Evolutionary conservation across 2,797 vertebrate genomes (phyloP).

Genomic region (Phataginus tricuspis): DNA sequence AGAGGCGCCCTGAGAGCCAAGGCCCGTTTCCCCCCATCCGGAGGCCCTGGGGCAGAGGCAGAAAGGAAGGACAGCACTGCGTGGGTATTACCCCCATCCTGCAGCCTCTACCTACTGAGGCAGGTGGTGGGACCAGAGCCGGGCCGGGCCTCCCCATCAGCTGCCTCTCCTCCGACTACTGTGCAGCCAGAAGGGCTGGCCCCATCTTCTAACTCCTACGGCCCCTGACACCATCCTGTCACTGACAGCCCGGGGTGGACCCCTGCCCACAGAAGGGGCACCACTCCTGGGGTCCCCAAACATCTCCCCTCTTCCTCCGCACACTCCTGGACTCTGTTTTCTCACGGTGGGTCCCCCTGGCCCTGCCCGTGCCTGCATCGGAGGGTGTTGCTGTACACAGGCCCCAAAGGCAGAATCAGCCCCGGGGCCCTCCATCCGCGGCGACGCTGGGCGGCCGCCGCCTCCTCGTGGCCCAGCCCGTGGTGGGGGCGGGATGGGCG

Average conservation of each 20-base stretch:
- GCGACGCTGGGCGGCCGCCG: neutral
- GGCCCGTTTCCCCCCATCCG: neutral
- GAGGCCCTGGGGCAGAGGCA: neutral
- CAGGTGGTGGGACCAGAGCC: neutral
- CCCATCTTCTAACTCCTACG: neutral
- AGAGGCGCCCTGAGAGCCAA: neutral
- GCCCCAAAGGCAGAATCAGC: neutral
- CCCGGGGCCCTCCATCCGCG: neutral
- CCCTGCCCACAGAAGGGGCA: neutral
- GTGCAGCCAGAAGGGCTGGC: neutral
- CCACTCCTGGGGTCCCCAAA: neutral
- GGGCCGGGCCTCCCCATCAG: neutral
- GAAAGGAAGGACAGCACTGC: neutral
- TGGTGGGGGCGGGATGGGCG: rapidly evolving
- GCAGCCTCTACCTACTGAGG: neutral
- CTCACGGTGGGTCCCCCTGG: neutral
- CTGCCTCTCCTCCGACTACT: neutral
- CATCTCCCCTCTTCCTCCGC: neutral
- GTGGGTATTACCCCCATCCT: neutral
- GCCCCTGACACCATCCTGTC: neutral
- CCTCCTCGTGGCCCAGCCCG: neutral
- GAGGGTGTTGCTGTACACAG: neutral
- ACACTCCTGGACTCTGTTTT: neutral
- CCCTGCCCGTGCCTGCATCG: neutral
- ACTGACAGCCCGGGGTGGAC: neutral